These are phyloP conservation scores for Tyto alba DNA, from an alignment of 2,113 vertebrate species.

Conservation along the genomic window DNA sequence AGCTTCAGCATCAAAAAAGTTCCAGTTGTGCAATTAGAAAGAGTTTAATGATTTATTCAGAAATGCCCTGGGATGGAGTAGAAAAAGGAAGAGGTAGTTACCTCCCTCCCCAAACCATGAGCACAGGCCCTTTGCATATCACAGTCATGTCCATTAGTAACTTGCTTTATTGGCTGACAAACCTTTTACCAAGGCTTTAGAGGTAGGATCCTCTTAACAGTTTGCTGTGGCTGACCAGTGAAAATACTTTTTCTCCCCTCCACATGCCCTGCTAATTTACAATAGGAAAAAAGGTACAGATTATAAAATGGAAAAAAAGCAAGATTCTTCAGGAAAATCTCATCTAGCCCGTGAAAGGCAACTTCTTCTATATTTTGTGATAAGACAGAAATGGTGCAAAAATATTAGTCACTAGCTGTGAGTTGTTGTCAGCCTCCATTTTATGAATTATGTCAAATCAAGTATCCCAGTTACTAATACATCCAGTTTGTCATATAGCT, in stretches of 20 bases:
- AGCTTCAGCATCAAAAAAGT: neutral
- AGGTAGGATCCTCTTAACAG: neutral
- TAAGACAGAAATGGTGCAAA: neutral
- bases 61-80: neutral
- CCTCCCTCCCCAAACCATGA: neutral
- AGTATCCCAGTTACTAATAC: neutral
- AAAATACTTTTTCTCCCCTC: neutral
- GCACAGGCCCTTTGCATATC: neutral
- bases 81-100: neutral
- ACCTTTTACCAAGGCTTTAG: neutral
- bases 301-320: neutral
- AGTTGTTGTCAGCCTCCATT: neutral
- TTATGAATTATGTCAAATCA: neutral
- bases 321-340: neutral
- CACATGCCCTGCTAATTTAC: neutral
- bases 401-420: neutral
- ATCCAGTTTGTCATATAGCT: neutral
- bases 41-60: neutral
- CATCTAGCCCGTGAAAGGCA: neutral
- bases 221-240: neutral
- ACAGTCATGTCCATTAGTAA: neutral
- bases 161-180: neutral
- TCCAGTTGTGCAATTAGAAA: neutral
- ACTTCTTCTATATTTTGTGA: neutral
- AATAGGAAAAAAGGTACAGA: neutral